These are phyloP conservation scores for Opisthocomus hoazin DNA, from an alignment of 2,113 vertebrate species.

Conservation along the genomic window DNA sequence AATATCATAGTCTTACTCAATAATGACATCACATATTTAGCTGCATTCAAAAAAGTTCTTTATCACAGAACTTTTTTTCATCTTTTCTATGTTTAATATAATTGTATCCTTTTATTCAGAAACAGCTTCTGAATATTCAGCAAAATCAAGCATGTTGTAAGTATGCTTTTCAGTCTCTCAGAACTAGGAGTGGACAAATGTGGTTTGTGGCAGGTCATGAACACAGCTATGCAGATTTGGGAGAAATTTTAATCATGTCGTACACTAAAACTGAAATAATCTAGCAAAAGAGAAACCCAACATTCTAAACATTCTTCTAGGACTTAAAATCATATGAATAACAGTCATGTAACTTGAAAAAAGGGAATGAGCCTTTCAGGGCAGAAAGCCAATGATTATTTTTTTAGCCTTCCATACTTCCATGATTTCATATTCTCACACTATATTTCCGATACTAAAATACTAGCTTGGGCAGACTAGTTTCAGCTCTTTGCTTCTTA, in stretches of 20 bases:
- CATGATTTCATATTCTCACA: background rate
- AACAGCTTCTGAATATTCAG: background rate
- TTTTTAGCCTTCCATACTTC: background rate
- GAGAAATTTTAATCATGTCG: background rate
- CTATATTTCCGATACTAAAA: background rate
- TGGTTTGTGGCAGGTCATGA: background rate
- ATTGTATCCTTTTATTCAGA: background rate
- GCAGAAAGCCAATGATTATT: background rate
- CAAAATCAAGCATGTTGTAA: background rate
- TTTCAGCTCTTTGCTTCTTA: background rate
- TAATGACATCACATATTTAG: background rate
- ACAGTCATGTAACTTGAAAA: background rate
- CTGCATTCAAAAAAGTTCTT: background rate
- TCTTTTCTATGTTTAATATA: background rate
- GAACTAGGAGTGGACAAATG: background rate
- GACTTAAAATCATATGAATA: background rate
- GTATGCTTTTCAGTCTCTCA: background rate
- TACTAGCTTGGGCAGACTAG: background rate
- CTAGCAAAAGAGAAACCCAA: background rate
- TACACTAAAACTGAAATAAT: background rate
- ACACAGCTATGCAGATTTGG: background rate
- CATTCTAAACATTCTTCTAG: background rate
- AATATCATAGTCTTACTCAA: background rate
- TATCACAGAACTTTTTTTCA: background rate
- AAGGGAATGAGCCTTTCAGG: background rate